A percentile compares a stretch with the other conserved stretches of the same genome.
Conservation (phyloP, 2,888 invertebrate genomes). For the Tetragnatha montana region DNA sequence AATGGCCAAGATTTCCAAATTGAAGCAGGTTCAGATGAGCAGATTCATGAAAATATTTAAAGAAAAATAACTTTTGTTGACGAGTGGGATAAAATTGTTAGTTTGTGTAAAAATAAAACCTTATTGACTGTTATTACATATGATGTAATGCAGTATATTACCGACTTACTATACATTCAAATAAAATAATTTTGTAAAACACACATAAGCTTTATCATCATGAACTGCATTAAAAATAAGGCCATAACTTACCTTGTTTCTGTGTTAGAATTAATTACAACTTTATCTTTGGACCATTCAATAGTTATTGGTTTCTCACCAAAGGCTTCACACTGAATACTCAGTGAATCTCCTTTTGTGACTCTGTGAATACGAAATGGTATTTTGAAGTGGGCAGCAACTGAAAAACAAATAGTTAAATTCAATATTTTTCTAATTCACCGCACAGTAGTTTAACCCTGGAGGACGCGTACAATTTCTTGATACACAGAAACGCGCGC, state of each 20-base stretch:
- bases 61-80: no score
- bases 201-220: no score
- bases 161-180: no score
- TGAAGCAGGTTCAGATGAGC: no score
- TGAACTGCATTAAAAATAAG: background rate
- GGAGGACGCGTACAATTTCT: background rate
- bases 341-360: conserved; percentile 54
- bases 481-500: background rate
- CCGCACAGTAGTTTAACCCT: background rate
- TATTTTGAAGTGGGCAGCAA: conserved; percentile 70
- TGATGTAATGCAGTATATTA: no score
- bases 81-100: no score
- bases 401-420: conserved; percentile 31
- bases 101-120: no score
- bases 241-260: conserved; percentile 56
- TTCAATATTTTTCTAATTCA: background rate
- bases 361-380: conserved; percentile 64
- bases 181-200: no score
- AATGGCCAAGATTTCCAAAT: no score
- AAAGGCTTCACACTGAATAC: conserved; percentile 66
- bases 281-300: conserved; percentile 71
- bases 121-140: no score
- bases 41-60: no score
- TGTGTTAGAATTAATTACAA: conserved; percentile 45
- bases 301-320: conserved; percentile 69